These are phyloP conservation scores for Eretmochelys imbricata DNA, from an alignment of 2,113 vertebrate species.

Conservation along the genomic window DNA sequence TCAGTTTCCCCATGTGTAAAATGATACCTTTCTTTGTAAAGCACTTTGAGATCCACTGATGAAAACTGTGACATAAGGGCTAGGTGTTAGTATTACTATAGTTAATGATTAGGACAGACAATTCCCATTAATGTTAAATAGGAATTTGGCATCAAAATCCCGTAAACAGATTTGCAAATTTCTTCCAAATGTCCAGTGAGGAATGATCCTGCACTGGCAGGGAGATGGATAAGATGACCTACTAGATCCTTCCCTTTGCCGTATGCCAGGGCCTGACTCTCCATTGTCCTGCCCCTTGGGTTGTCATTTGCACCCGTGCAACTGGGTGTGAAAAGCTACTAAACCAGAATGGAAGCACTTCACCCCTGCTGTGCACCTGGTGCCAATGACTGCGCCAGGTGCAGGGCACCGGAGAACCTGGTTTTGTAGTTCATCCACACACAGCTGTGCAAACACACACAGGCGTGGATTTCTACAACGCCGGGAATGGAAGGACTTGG, in stretches of 20 bases:
- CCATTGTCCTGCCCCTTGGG: no score
- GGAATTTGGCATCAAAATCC: background rate
- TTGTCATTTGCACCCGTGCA: no score
- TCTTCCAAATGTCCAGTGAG: background rate
- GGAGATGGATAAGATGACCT: background rate
- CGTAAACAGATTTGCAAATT: background rate
- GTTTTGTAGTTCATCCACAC: background rate
- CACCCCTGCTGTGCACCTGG: background rate
- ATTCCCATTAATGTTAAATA: background rate
- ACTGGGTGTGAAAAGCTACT: background rate
- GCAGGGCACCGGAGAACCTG: no score
- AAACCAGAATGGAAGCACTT: background rate
- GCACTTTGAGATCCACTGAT: background rate
- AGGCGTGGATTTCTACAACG: background rate
- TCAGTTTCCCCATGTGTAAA: background rate
- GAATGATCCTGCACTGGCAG: background rate
- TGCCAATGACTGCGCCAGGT: no score
- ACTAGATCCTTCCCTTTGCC: background rate
- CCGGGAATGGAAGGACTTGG: background rate
- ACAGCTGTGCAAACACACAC: background rate
- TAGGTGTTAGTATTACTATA: background rate
- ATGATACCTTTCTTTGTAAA: background rate
- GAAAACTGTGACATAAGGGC: background rate
- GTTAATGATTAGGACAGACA: background rate
- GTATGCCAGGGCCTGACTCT: background rate